These are phyloP conservation scores for Pteropus alecto DNA, from an alignment of 2,113 vertebrate species.

Conservation along the genomic window DNA sequence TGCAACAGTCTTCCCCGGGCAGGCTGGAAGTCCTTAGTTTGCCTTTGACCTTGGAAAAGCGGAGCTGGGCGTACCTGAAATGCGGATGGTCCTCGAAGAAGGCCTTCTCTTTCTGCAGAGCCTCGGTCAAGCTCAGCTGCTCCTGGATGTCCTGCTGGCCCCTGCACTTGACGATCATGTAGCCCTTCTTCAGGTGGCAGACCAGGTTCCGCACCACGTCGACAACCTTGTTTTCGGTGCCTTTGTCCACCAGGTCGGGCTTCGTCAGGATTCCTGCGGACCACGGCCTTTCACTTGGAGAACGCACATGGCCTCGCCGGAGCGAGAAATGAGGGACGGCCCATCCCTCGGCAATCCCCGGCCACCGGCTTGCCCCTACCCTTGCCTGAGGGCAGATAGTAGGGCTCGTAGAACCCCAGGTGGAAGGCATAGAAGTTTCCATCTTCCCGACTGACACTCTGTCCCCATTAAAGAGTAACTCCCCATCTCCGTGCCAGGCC, in stretches of 20 bases:
- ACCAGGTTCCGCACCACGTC: slow-evolving; percentile 85
- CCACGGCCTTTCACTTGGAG: fast-evolving
- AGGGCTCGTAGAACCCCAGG: fast-evolving
- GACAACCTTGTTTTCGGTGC: slow-evolving; percentile 84
- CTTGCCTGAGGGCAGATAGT: background rate
- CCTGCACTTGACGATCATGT: slow-evolving; percentile 93
- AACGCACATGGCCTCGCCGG: fast-evolving
- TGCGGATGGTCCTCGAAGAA: slow-evolving; percentile 87
- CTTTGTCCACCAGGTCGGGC: slow-evolving; percentile 91
- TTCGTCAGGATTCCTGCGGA: slow-evolving; percentile 92
- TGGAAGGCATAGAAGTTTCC: background rate
- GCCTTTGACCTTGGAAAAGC: fast-evolving
- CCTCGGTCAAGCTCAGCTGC: slow-evolving; percentile 82
- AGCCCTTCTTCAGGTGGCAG: slow-evolving; percentile 90
- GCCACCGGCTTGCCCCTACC: background rate
- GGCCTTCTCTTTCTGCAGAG: slow-evolving; percentile 83
- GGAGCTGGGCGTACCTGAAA: slow-evolving; percentile 79
- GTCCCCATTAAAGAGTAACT: background rate
- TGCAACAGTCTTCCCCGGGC: fast-evolving
- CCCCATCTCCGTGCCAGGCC: background rate
- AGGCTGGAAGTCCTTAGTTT: fast-evolving
- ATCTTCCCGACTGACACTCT: background rate
- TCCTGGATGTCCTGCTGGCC: slow-evolving; percentile 87
- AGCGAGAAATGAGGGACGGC: fast-evolving
- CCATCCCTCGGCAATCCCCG: fast-evolving